A percentile compares a stretch with the other conserved stretches of the same genome.
phyloP scores from a whole-genome alignment of 2,888 invertebrate species.

The Exephanes ischioxanthus region DNA sequence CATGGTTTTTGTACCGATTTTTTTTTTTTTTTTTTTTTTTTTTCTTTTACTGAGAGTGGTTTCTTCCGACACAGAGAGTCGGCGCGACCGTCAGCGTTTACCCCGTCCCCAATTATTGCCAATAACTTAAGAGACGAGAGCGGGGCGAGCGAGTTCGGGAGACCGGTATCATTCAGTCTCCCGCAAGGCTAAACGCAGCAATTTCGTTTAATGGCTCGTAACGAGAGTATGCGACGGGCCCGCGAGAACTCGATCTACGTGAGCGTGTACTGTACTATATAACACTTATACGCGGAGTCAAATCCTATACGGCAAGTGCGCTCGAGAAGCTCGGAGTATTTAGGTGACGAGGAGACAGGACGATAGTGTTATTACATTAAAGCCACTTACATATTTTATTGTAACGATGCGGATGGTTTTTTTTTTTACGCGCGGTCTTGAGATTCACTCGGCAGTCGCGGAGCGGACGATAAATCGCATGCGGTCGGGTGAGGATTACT shows the following conservation, averaged over 20 bases:
- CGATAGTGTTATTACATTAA: slow-evolving; percentile 28
- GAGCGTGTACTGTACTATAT: slow-evolving; percentile 4
- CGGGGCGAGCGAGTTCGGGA: slow-evolving; percentile 42
- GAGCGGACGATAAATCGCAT: neutral
- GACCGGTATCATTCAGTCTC: slow-evolving; percentile 63
- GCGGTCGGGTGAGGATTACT: too few relatives aligned
- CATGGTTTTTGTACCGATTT: neutral
- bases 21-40: neutral
- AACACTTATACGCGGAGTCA: neutral
- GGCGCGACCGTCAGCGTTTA: slow-evolving; percentile 22
- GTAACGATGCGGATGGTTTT: slow-evolving; percentile 17
- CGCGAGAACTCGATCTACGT: slow-evolving; percentile 55
- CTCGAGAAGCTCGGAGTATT: slow-evolving; percentile 20
- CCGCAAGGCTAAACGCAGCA: slow-evolving; percentile 69
- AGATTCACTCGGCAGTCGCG: too few relatives aligned
- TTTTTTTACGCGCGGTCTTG: neutral
- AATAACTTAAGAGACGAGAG: slow-evolving; percentile 43
- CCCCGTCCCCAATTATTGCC: slow-evolving; percentile 34
- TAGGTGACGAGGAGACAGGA: slow-evolving; percentile 22
- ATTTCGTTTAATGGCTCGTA: slow-evolving; percentile 70
- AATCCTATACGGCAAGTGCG: neutral
- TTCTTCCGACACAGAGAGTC: slow-evolving; percentile 16
- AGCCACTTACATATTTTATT: slow-evolving; percentile 47
- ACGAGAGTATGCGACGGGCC: slow-evolving; percentile 59
- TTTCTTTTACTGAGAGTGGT: neutral